Evolutionary conservation across 2,113 vertebrate genomes (phyloP), one percentile per base, ranked within the genome.

Genomic region (Vulpes ferrilata): DNA sequence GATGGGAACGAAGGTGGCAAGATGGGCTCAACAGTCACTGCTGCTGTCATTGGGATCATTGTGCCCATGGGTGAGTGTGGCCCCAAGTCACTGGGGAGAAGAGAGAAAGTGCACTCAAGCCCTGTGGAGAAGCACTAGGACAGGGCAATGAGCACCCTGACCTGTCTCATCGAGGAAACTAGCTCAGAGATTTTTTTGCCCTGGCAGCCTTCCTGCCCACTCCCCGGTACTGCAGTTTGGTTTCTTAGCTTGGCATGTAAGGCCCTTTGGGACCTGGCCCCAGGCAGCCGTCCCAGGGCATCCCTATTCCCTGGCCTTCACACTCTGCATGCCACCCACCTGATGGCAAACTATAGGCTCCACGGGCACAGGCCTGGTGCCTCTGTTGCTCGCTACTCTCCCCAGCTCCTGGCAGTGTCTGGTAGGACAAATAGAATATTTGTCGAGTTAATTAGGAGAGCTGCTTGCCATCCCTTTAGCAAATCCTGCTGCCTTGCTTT

Each of bases 21-120:
- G 96, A 99, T 99, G 81, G 99, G 99, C 96, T 99, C 99, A 95
- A 99, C 99, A 57, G 99, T 99, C 97, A 99, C 99, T 51, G 99
- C 99, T 79, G 99, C 99, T 64, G 99, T 99, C 90, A 98, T 99
- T 98, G 99, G 99, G 79, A 99, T 99, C 95, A 98, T 99, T 84
- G 99, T 99, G 96, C 99, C 99, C 98, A 99, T 99, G 25, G 99
- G 99, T 99, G 98, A 99, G 99, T 99, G 64, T 73, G 92, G 74
- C n/a, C 15, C 69, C 43, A 51, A 15, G 53, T n/a, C 62, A 23
- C 35, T 19, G 78, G 11, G 7, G 30, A 82, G 67, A 74, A 51
- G 48, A 92, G 19, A 60, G 55, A 82, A 67, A 15, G 22, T 55
- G 5, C 23, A 27, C 65, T 25, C 43, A 9, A 76, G 20, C 4